These are phyloP conservation scores for Nycteola revayana DNA, from an alignment of 2,888 invertebrate genomes.

Conservation along the genomic window DNA sequence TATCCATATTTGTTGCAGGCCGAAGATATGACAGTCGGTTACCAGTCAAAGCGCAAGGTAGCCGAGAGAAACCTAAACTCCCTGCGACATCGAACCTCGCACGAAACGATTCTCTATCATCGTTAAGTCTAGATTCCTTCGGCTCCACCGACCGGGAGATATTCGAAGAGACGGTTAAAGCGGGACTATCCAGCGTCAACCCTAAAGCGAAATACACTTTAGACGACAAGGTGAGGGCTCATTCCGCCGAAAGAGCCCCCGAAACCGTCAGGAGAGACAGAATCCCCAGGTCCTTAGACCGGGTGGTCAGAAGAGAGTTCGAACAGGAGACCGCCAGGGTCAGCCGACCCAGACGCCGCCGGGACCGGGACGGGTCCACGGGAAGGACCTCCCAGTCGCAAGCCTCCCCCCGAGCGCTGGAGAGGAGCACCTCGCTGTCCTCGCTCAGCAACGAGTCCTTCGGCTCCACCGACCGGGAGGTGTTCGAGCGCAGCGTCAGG, in stretches of 20 bases:
- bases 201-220: constrained; percentile 34
- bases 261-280: constrained; percentile 1
- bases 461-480: constrained; percentile 83
- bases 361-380: constrained; percentile 24
- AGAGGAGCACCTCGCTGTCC: constrained; percentile 32
- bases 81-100: constrained; percentile 36
- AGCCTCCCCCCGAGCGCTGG: constrained; percentile 41
- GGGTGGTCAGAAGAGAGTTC: constrained; percentile 42
- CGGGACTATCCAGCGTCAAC: constrained; percentile 83
- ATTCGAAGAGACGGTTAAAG: constrained; percentile 89
- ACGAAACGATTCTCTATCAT: constrained; percentile 29
- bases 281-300: constrained; percentile 35
- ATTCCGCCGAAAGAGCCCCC: constrained; percentile 20
- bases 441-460: constrained; percentile 78
- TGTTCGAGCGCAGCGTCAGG: constrained; percentile 89
- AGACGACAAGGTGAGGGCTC: constrained; percentile 39
- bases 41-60: constrained; percentile 38
- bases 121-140: constrained; percentile 77
- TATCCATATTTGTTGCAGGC: constrained; percentile 34
- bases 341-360: constrained; percentile 19
- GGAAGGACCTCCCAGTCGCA: constrained; percentile 43
- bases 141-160: constrained; percentile 85
- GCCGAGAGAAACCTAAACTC: constrained; percentile 39
- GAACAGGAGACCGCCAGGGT: constrained; percentile 22
- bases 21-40: constrained; percentile 50